A percentile compares a stretch with the other conserved stretches of the same genome.
Evolutionary conservation across 2,888 invertebrate genomes (phyloP).

Genomic region (Apodemia hepburni): DNA sequence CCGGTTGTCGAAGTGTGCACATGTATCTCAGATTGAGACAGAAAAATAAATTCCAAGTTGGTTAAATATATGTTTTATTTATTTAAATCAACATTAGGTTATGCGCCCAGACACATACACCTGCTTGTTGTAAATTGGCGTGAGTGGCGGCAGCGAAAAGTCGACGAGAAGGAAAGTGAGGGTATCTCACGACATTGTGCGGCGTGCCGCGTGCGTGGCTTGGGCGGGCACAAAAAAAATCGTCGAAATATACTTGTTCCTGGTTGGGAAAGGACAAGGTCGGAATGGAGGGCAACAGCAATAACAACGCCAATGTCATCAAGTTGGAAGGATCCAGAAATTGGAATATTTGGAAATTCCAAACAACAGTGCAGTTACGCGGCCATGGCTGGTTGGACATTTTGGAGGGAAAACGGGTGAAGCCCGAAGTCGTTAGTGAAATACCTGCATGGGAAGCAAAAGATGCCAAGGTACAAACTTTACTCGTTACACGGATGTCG

Average conservation of each 20-base stretch:
- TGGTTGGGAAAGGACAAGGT: slow-evolving; percentile 6
- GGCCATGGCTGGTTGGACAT: too few species aligned
- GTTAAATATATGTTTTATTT: not conserved
- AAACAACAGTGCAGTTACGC: too few species aligned
- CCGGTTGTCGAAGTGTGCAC: not conserved
- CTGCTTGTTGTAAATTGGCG: not conserved
- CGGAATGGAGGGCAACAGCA: slow-evolving; percentile 7
- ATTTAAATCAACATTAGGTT: slow-evolving; percentile 12
- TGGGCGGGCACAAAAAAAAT: not conserved
- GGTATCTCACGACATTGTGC: slow-evolving; percentile 13
- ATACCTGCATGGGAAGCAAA: slow-evolving; percentile 30
- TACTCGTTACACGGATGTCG: slow-evolving; percentile 36
- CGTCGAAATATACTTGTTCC: slow-evolving; percentile 3
- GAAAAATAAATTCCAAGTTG: not conserved
- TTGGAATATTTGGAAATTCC: too few species aligned
- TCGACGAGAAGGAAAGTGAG: slow-evolving; percentile 19
- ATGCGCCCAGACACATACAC: slow-evolving; percentile 18
- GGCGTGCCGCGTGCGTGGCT: slow-evolving; percentile 6
- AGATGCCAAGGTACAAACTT: slow-evolving; percentile 37
- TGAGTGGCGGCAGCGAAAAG: slow-evolving; percentile 25
- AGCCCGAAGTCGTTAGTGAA: slow-evolving; percentile 16
- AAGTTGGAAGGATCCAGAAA: too few species aligned
- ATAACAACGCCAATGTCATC: not conserved
- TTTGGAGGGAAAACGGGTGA: too few species aligned
- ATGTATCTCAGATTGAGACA: slow-evolving; percentile 1